phyloP scores from a whole-genome alignment of 2,888 invertebrate species.

The Chrysodeixis includens region DNA sequence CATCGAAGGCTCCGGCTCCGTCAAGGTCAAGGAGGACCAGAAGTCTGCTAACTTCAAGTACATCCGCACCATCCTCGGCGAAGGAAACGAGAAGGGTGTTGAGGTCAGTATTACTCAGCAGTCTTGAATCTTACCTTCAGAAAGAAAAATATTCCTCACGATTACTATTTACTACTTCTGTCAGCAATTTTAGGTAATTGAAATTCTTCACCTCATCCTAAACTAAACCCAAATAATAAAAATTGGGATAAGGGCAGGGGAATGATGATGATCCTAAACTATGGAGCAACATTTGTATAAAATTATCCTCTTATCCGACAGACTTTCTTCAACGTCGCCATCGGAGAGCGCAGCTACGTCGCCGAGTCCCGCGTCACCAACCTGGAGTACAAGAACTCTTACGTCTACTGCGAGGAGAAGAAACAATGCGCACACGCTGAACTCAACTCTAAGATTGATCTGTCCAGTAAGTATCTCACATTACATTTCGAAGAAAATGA shows the following conservation, averaged over 20 bases:
- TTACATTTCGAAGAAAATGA: no score
- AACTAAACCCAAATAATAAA: no score
- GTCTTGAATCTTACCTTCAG: neutral
- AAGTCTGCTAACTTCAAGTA: constrained; percentile 93
- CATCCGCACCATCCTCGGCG: constrained; percentile 90
- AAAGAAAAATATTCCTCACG: no score
- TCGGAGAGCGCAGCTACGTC: constrained; percentile 92
- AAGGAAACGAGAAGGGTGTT: constrained; percentile 91
- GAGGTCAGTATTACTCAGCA: constrained; percentile 73
- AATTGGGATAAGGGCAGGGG: no score
- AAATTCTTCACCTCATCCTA: no score
- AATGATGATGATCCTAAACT: no score
- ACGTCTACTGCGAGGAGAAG: constrained; percentile 94
- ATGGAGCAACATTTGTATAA: no score
- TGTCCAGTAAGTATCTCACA: constrained; percentile 82
- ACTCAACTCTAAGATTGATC: constrained; percentile 88
- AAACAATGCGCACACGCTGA: constrained; percentile 94
- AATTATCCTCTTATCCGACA: no score
- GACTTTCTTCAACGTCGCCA: constrained; percentile 91
- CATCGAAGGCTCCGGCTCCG: constrained; percentile 93
- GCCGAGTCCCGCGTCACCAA: constrained; percentile 92
- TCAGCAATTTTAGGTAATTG: no score
- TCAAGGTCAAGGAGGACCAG: constrained; percentile 91
- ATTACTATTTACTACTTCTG: no score
- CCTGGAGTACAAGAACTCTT: constrained; percentile 92